phyloP scores from a whole-genome alignment of 2,113 vertebrate genomes.

The Pelodiscus sinensis region DNA sequence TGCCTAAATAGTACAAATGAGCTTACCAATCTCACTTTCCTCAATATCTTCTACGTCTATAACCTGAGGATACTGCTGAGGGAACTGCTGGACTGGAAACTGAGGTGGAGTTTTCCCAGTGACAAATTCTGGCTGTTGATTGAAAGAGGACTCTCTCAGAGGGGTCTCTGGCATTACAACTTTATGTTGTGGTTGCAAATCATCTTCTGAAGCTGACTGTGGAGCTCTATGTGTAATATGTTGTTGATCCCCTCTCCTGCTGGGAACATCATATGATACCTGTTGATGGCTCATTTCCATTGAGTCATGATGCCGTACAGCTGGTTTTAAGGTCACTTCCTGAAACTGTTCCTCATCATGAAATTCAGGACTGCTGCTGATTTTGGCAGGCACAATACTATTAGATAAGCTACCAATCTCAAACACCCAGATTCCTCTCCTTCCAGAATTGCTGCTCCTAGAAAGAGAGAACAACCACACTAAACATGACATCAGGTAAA shows the following conservation, averaged over 20 bases:
- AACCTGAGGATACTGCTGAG: slow-evolving; percentile 81
- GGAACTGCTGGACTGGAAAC: slow-evolving; percentile 72
- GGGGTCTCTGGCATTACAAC: slow-evolving; percentile 40
- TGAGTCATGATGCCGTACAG: slow-evolving; percentile 53
- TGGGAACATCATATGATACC: slow-evolving; percentile 19
- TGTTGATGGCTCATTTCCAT: slow-evolving; percentile 63
- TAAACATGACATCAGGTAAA: neutral
- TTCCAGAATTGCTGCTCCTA: slow-evolving; percentile 91
- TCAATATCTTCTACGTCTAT: slow-evolving; percentile 88
- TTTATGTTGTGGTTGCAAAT: slow-evolving; percentile 31
- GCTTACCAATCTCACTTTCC: slow-evolving; percentile 79
- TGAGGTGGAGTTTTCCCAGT: slow-evolving; percentile 74
- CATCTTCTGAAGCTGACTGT: slow-evolving; percentile 11
- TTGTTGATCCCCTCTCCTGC: slow-evolving; percentile 58
- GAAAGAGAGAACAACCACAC: slow-evolving; percentile 6
- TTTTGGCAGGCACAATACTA: slow-evolving; percentile 81
- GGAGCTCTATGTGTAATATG: neutral
- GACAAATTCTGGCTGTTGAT: neutral
- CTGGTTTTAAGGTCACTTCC: slow-evolving; percentile 56
- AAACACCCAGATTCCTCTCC: slow-evolving; percentile 89
- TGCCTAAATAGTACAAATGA: neutral
- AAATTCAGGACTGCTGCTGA: slow-evolving; percentile 59
- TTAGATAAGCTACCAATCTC: slow-evolving; percentile 87
- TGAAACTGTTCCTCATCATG: slow-evolving; percentile 58
- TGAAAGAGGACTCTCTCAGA: slow-evolving; percentile 38